These are phyloP conservation scores for Tetanocera ferruginea DNA, from an alignment of 2,888 invertebrate species.

Conservation along the genomic window DNA sequence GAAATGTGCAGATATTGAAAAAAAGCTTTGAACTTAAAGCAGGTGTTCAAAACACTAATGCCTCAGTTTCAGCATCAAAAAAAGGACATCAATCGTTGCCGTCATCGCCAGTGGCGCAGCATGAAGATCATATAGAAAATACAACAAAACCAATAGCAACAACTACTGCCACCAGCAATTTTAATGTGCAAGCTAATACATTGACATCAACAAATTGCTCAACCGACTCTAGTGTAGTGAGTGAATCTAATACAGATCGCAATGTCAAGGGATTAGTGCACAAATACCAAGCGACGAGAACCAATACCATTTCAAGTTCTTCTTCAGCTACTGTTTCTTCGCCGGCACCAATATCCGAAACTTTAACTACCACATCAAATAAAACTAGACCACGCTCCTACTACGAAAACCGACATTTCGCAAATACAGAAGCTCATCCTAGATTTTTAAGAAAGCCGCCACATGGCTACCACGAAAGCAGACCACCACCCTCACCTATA, in stretches of 20 bases:
- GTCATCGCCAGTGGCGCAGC: slow-evolving; percentile 76
- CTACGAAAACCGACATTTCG: slow-evolving; percentile 59
- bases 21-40: slow-evolving; percentile 89
- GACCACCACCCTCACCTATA: slow-evolving; percentile 70
- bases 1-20: slow-evolving; percentile 87
- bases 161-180: slow-evolving; percentile 44
- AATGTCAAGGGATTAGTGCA: slow-evolving; percentile 83
- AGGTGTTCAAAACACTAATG: slow-evolving; percentile 45
- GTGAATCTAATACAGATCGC: slow-evolving; percentile 67
- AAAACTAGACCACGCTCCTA: slow-evolving; percentile 62
- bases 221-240: slow-evolving; percentile 31
- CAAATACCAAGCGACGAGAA: slow-evolving; percentile 75
- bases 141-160: slow-evolving; percentile 32
- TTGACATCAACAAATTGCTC: slow-evolving; percentile 17
- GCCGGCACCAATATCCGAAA: slow-evolving; percentile 38
- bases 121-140: slow-evolving; percentile 63
- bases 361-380: slow-evolving; percentile 24
- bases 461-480: slow-evolving; percentile 64
- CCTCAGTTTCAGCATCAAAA: slow-evolving; percentile 8
- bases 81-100: slow-evolving; percentile 71
- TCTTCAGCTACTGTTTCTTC: slow-evolving; percentile 43
- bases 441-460: slow-evolving; percentile 55
- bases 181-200: slow-evolving; percentile 36
- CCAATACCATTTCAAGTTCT: slow-evolving; percentile 55
- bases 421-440: slow-evolving; percentile 44